Conservation (phyloP, 2,797 vertebrate genomes). For the Ptychobarbus kaznakovi region DNA sequence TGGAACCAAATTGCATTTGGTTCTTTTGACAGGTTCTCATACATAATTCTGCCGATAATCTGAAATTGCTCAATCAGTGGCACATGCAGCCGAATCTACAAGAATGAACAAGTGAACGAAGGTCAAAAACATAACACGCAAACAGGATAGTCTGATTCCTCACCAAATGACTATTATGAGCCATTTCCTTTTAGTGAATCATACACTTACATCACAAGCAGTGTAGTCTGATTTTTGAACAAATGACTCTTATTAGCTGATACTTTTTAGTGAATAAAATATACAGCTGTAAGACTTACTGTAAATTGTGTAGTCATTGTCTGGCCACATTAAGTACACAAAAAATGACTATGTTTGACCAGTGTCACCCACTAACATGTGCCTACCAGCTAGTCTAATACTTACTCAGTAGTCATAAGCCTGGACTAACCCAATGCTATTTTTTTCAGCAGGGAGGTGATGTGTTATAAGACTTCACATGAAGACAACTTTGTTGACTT, state of each 20-base stretch:
- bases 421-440: neutral
- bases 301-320: neutral
- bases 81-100: neutral
- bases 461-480: neutral
- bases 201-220: neutral
- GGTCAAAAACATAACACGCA: neutral
- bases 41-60: neutral
- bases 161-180: neutral
- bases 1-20: neutral
- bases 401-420: neutral
- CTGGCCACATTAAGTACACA: neutral
- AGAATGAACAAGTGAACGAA: too few relatives aligned
- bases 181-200: neutral
- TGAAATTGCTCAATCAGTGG: neutral
- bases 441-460: neutral
- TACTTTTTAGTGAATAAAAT: neutral
- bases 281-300: neutral
- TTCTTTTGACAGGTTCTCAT: neutral
- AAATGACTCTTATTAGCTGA: neutral
- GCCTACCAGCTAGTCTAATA: neutral
- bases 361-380: neutral
- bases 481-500: neutral
- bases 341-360: neutral
- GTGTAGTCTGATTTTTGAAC: neutral
- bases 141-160: neutral